Evolutionary conservation across 1,140 invertebrate species (phyloP).

Genomic region (Idris sp.): DNA sequence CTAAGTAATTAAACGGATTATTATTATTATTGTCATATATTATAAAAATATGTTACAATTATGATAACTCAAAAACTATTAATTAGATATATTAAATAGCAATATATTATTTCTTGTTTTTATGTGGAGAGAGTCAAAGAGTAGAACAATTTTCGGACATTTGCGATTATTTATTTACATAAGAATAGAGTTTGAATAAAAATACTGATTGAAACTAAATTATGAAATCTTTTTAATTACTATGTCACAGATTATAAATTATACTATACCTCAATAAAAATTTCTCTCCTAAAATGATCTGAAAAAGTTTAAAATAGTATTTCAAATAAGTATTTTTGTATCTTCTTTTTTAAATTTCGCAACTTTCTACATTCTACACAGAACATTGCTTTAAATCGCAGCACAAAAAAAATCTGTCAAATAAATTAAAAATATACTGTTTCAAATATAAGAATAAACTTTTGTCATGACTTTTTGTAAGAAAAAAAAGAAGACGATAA

Average conservation of each 20-base stretch:
- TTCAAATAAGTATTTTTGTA: slow-evolving; percentile 6
- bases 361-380: too few relatives aligned
- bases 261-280: slow-evolving; percentile 23
- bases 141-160: slow-evolving; percentile 21
- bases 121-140: slow-evolving; percentile 4
- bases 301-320: slow-evolving; percentile 24
- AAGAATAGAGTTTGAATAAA: slow-evolving; percentile 3
- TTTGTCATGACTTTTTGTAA: slow-evolving; percentile 27
- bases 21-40: slow-evolving; percentile 22
- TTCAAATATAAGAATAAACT: too few relatives aligned
- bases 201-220: neutral
- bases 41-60: slow-evolving; percentile 29
- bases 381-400: too few relatives aligned
- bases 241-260: slow-evolving; percentile 20
- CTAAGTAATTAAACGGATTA: slow-evolving; percentile 17
- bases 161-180: slow-evolving; percentile 9
- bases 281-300: slow-evolving; percentile 9
- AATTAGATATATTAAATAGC: neutral
- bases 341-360: too few relatives aligned
- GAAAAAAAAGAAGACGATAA: slow-evolving; percentile 18
- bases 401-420: too few relatives aligned
- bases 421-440: too few relatives aligned
- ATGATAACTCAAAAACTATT: slow-evolving; percentile 1
- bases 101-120: neutral
- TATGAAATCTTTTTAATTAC: slow-evolving; percentile 23